A percentile compares a stretch with the other conserved stretches of the same genome.
Conservation (phyloP, 2,113 vertebrate species). For the Mungos mungo region DNA sequence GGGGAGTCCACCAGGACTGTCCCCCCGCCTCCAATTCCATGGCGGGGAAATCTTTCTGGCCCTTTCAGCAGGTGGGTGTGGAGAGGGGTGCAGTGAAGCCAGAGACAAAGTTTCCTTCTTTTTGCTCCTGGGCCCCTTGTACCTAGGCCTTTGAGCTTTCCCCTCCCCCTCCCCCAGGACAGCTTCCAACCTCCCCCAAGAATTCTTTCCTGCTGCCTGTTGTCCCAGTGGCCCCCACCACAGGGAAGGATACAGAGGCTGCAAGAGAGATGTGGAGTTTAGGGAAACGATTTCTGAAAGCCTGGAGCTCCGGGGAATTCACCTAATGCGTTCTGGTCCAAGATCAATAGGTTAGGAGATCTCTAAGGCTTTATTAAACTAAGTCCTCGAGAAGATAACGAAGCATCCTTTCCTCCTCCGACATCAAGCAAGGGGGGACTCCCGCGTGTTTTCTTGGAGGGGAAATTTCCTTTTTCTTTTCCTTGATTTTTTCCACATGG, state of each 20-base stretch:
- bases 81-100: background rate
- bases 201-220: background rate
- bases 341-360: conserved; percentile 65
- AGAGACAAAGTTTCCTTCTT: background rate
- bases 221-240: background rate
- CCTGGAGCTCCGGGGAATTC: conserved; percentile 25
- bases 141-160: background rate
- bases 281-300: conserved; percentile 61
- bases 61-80: background rate
- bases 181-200: background rate
- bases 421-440: background rate
- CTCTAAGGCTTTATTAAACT: conserved; percentile 35
- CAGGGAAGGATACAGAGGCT: background rate
- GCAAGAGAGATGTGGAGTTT: conserved; percentile 59
- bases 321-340: conserved; percentile 47
- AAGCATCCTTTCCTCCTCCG: background rate
- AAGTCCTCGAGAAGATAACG: conserved; percentile 2
- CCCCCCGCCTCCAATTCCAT: background rate
- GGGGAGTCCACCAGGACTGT: background rate
- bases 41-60: background rate
- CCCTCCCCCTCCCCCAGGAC: background rate
- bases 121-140: background rate
- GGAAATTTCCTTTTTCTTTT: background rate
- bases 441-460: background rate
- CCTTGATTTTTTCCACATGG: background rate